Conservation (phyloP, 2,113 vertebrate genomes). For the Pseudorectes ferrugineus region DNA sequence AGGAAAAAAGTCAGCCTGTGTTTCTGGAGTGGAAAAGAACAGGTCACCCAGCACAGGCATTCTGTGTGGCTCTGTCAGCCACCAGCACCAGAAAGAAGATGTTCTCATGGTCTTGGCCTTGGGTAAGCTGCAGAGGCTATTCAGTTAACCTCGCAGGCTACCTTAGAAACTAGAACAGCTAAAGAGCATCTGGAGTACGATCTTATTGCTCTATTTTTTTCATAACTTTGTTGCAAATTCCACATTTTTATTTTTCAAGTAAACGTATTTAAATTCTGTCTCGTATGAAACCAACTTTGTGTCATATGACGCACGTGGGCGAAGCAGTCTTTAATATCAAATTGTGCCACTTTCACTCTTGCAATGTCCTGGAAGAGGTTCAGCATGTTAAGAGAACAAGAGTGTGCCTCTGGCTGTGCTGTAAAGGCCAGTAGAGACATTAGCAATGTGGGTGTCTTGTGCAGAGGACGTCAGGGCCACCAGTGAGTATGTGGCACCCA, state of each 20-base stretch:
- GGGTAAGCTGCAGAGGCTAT: not conserved
- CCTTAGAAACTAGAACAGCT: not conserved
- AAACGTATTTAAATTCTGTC: not conserved
- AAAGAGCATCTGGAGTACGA: not conserved
- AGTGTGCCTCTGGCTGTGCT: not conserved
- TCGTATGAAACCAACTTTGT: not conserved
- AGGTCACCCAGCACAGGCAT: not conserved
- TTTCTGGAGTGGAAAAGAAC: not conserved
- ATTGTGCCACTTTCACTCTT: not conserved
- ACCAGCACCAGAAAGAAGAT: not conserved
- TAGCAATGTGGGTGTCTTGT: not conserved
- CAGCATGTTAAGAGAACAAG: not conserved
- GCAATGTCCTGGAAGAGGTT: not conserved
- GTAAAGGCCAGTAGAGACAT: not conserved
- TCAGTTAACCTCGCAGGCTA: not conserved
- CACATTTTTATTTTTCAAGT: not conserved
- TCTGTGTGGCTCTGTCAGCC: not conserved
- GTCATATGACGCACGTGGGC: not conserved
- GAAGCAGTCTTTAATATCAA: not conserved
- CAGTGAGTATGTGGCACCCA: not conserved
- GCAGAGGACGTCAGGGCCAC: not conserved
- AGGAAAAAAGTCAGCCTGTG: not conserved
- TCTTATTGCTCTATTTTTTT: not conserved
- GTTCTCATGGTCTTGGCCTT: not conserved
- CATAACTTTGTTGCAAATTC: not conserved